phyloP scores from a whole-genome alignment of 1,140 invertebrate genomes.

The Cydia pomonella region DNA sequence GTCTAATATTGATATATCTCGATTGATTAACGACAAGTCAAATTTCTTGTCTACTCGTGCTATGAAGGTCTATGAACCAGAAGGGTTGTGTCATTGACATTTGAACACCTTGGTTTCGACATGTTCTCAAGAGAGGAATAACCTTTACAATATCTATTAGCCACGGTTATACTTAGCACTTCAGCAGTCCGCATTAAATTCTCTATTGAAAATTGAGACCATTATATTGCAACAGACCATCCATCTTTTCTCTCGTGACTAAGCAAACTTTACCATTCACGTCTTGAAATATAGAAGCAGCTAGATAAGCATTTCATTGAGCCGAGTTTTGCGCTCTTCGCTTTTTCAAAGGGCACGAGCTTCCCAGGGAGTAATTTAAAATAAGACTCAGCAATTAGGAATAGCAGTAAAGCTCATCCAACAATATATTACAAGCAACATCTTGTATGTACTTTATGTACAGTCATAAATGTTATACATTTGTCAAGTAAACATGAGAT shows the following conservation, averaged over 20 bases:
- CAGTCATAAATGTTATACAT: constrained; percentile 6
- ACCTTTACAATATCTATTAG: not conserved
- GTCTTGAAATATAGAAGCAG: not conserved
- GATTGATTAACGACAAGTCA: constrained; percentile 17
- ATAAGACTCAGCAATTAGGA: constrained; percentile 14
- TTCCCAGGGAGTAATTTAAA: not conserved
- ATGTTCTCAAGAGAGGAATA: not conserved
- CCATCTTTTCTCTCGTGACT: constrained; percentile 10
- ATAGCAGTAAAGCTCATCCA: constrained; percentile 10
- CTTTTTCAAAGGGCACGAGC: not conserved
- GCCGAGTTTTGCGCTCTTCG: not conserved
- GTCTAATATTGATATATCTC: not conserved
- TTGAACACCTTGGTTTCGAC: not conserved
- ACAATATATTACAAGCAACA: constrained; percentile 4
- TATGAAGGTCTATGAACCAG: not conserved
- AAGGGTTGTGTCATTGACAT: constrained; percentile 10
- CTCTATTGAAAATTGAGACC: not conserved
- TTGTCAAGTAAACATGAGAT: constrained; percentile 22
- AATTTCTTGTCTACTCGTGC: constrained; percentile 5
- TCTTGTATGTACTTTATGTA: not conserved
- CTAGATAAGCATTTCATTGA: not conserved
- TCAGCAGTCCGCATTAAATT: not conserved
- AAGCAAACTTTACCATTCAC: not conserved
- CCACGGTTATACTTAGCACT: not conserved
- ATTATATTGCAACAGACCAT: not conserved